These are phyloP conservation scores for Drosophila kuntzei DNA, from an alignment of 2,888 invertebrate genomes.

Conservation along the genomic window DNA sequence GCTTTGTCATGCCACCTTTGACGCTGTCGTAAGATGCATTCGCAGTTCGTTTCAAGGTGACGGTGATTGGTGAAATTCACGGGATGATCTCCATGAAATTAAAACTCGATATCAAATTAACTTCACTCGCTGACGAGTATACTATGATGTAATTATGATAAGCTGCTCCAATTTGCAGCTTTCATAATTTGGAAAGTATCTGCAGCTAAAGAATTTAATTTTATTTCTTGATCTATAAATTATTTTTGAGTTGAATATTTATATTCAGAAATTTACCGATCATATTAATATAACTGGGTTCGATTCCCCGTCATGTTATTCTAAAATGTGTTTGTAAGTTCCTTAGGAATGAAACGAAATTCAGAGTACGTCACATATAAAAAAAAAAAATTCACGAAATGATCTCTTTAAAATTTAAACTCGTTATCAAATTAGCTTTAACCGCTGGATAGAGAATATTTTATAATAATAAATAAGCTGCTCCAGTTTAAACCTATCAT, in stretches of 20 bases:
- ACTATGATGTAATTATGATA: background rate
- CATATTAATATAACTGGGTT: too few relatives aligned
- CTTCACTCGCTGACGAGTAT: background rate
- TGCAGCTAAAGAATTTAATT: background rate
- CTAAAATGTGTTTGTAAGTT: too few relatives aligned
- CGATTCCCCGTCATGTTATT: too few relatives aligned
- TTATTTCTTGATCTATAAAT: background rate
- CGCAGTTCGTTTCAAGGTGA: slow-evolving; percentile 29
- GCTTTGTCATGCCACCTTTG: slow-evolving; percentile 16
- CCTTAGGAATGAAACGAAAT: too few relatives aligned
- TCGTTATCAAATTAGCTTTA: too few relatives aligned
- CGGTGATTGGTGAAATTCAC: slow-evolving; percentile 35
- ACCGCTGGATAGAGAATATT: too few relatives aligned
- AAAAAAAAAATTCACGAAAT: too few relatives aligned
- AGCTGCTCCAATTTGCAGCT: background rate
- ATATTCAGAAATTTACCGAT: too few relatives aligned
- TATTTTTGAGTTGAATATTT: too few relatives aligned
- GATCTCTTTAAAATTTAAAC: too few relatives aligned
- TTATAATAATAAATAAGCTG: background rate
- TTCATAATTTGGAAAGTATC: background rate
- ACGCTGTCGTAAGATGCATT: slow-evolving; percentile 43
- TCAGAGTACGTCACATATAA: too few relatives aligned
- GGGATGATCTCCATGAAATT: slow-evolving; percentile 33
- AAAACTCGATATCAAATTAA: slow-evolving; percentile 6
- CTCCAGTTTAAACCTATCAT: background rate